Evolutionary conservation across 23 tunicate genomes (phyloP), one percentile per base, ranked within the genome.

Genomic region (Ciona savignyi): DNA sequence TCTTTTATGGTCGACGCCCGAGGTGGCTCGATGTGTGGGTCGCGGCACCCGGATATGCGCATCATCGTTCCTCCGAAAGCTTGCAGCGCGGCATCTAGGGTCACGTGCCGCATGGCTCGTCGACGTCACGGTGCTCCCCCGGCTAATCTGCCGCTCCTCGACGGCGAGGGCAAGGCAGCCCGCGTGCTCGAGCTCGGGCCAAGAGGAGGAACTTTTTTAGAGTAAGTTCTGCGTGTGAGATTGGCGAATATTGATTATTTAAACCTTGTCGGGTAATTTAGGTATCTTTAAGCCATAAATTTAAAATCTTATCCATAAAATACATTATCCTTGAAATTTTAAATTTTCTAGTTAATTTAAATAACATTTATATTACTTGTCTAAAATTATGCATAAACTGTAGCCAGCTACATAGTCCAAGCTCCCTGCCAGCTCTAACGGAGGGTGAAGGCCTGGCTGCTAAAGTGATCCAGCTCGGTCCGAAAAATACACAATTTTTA

Each of bases 1-100:
- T 89, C 96, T 1, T 95, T 95, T 51, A 78, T 95, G 85, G 99
- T 95, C 1, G 99, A 95, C 65, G 99, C 99, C 9, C 71, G 99
- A 4, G 99, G 99, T 28, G 96, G 99, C 23, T 71, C 66, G 1
- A 90, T 89, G 92, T 65, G 78, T 23, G 86, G 83, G 19, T 33
- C 86, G n/a, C 65, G 99, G 27, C 80, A 95, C 67, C 86, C 91
- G 23, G 85, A 95, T 32, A 60, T 95, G 73, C 67, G 92, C 51
- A 78, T 95, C n/a, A 25, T 88, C 11, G 83, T 95, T 22, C 99
- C 99, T n/a, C 96, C 95, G 3, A 85, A 81, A 32, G 90, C 96
- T 1, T 95, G 99, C 73, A 66, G 80, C 20, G 92, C 87, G 21
- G 96, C 99, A 25, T 89, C 99, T 23, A 35, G 99, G 19, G 83